Evolutionary conservation across 30 jellyfish, hydroid and myxozoan species (phyloP), one percentile per base, ranked within the genome.

Genomic region (Aurelia sp.): DNA sequence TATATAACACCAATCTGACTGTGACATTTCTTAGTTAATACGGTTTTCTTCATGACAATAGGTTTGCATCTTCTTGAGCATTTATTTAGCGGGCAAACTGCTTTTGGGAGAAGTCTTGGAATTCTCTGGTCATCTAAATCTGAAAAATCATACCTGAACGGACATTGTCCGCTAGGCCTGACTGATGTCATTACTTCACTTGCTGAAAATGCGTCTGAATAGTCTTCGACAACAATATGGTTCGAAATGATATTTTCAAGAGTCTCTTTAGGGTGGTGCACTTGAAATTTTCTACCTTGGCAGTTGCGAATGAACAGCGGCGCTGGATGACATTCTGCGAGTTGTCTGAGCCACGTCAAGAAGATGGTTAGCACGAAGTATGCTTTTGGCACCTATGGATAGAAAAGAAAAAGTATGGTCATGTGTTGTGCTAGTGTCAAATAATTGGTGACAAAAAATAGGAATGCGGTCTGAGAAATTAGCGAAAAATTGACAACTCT

Each of bases 121-220:
- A 66, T 50, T 52, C 89, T 66, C n/a, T 79, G 47, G 59, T 63
- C 72, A 48, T 79, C 89, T 64, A 50, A 44, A 71, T 79, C 89
- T 48, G 89, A 63, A 22, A 33, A 66, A 23, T 79, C 81, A 13
- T 37, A 21, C 77, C 17, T 51, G 44, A 79, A 79, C 0, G 48
- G 72, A 53, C 89, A 79, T 52, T 64, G 58, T 23, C 18, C 65
- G 16, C 81, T 30, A 17, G 77, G 89, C 63, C 62, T 63, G 69
- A 77, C 57, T 51, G 84, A 48, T 9, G 55, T 44, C 55, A 44
- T 44, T 44, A 7, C 15, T 44, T 44, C 55, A 3, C 55, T 44
- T 7, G 55, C 55, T 44, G 55, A 44, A 9, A 44, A 44, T 44
- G 15, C 55, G 8, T 8, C 15, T 44, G 55, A 44, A 44, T 44